A percentile compares a stretch with the other conserved stretches of the same genome.
These are phyloP conservation scores for Stichopus horrens DNA, from an alignment of 53 echinoderm and acorn worm genomes.

Conservation along the genomic window DNA sequence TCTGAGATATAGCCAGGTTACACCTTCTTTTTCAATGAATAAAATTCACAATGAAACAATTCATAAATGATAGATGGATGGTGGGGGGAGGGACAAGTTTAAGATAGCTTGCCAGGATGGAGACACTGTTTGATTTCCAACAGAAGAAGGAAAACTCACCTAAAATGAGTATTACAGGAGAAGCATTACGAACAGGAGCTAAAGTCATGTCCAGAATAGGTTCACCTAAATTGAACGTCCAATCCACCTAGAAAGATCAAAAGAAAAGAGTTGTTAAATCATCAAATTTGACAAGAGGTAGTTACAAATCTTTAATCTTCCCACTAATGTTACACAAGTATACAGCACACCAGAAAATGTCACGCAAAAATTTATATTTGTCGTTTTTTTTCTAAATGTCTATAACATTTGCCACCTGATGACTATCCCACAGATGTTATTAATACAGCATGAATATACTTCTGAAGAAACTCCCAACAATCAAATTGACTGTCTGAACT, in stretches of 20 bases:
- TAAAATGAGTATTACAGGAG: slow-evolving; percentile 77
- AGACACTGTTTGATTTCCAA: too few species aligned
- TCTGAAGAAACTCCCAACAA: too few species aligned
- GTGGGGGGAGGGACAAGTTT: too few species aligned
- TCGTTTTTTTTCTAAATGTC: neutral
- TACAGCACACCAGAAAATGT: too few species aligned
- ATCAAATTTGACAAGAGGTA: neutral
- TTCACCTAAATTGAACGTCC: slow-evolving; percentile 85
- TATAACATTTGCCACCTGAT: neutral
- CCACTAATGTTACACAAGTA: neutral
- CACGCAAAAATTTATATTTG: neutral
- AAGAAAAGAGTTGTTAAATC: neutral
- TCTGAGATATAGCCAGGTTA: too few species aligned
- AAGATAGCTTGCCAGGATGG: too few species aligned
- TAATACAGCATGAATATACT: too few species aligned
- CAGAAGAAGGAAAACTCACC: slow-evolving; percentile 55
- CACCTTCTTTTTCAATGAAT: too few species aligned
- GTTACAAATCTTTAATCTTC: neutral
- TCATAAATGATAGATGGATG: too few species aligned
- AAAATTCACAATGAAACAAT: too few species aligned
- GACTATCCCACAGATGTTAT: too few species aligned
- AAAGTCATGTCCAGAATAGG: slow-evolving; percentile 71
- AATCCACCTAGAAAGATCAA: slow-evolving; percentile 73
- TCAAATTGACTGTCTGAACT: too few species aligned
- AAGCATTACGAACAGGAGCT: slow-evolving; percentile 60